A percentile compares a stretch with the other conserved stretches of the same genome.
phyloP scores from a whole-genome alignment of 2,113 vertebrate species.

The Oryzias woworae region DNA sequence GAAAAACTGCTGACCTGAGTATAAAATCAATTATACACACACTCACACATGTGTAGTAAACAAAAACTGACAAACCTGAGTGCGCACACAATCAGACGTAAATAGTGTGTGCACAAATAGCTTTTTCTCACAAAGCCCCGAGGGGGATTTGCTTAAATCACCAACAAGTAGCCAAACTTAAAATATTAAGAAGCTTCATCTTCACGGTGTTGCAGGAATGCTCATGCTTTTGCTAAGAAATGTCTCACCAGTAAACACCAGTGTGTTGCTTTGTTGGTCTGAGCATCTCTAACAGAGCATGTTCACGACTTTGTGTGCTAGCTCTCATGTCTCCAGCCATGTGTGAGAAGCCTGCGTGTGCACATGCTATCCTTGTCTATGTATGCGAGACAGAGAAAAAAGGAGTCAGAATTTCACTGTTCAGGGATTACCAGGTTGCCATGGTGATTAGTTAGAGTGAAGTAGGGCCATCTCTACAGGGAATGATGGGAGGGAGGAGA shows the following conservation, averaged over 20 bases:
- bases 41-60: constrained; percentile 22
- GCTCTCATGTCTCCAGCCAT: constrained; percentile 4
- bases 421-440: constrained; percentile 78
- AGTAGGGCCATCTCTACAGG: constrained; percentile 65
- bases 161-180: constrained; percentile 4
- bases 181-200: constrained; percentile 30
- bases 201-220: constrained; percentile 18
- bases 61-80: constrained; percentile 26
- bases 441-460: constrained; percentile 76
- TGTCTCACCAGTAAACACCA: constrained; percentile 59
- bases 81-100: constrained; percentile 19
- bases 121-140: constrained; percentile 19
- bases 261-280: constrained; percentile 29
- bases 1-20: constrained; percentile 68
- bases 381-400: constrained; percentile 11
- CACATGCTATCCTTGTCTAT: constrained; percentile 11
- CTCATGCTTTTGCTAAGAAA: constrained; percentile 35
- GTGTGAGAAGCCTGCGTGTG: constrained; percentile 14
- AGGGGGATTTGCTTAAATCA: constrained; percentile 26
- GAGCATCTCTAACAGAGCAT: constrained; percentile 29
- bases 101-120: constrained; percentile 27
- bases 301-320: constrained; percentile 17
- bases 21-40: constrained; percentile 70
- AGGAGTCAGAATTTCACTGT: constrained; percentile 61
- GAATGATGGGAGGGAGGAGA: constrained; percentile 54